Base-by-base conservation (phyloP, 2,113 vertebrate genomes). In the Lipophrys pholis region DNA sequence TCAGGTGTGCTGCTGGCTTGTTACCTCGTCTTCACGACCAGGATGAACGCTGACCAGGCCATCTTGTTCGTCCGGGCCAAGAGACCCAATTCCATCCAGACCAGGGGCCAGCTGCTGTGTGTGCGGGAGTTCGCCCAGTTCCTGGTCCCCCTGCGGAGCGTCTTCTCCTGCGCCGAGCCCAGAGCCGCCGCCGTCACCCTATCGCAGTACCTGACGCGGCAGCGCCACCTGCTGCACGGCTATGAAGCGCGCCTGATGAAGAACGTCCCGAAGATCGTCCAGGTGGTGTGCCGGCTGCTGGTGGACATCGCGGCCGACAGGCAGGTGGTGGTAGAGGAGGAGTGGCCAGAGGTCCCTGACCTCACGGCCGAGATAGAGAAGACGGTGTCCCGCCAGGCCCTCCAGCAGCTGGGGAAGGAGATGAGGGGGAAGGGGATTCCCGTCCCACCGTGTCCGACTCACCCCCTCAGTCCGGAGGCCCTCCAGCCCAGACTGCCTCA, bases 1-100 rank as follows among this genome's bases (percentile, higher is more conserved):
- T 17, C 64, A 99, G 97, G 97, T 74, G 97, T 99, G 75, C 87
- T 99, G 50, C 91, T 97, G 89, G 97, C 97, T 15, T 99, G 97
- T 90, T 99, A 98, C 77, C 88, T 99, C 76, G 96, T 99, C 73
- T 99, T 97, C 91, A 97, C 96, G 2, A 96, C 95, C 40, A 92
- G 97, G 67, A 99, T 99, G 97, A 98, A 92, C 0, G 96, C 96
- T 14, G 97, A 99, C 82, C 97, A 99, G 83, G 96, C 97, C 8
- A 99, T 99, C 82, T 86, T 98, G 80, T 99, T 97, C 80, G 95
- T 99, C 39, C 92, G 97, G 54, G 96, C 97, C 30, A 99, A 99
- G 83, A 93, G 97, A 59, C 96, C 96, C 45, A 97, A 97, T 76
- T 97, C 97, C 38, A 97, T 99, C 85, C 97, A 99, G 87, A 99